Evolutionary conservation across 2,797 vertebrate species (phyloP), one percentile per base, ranked within the genome.

Genomic region (Zenarchopterus dispar): DNA sequence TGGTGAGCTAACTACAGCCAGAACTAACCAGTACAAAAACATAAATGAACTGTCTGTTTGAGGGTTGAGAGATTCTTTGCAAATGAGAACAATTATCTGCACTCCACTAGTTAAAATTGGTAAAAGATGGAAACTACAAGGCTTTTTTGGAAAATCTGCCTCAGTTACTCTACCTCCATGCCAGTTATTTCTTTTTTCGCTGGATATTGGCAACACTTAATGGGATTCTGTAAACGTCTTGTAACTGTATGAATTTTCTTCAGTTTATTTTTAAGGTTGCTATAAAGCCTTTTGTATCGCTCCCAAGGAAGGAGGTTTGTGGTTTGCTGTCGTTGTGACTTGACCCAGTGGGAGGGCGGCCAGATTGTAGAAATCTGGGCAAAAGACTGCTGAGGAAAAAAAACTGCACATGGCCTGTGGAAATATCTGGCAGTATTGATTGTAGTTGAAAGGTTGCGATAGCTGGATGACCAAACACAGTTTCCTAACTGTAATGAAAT

Each of bases 401-500:
- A 46, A 61, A 31, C 5, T 48, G 17, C 70, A 74, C 60, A 45
- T 18, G 28, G 62, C 17, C 58, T 89, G 72, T 85, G 56, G 84
- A 88, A 89, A 88, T 73, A 68, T 21, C 59, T 84, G 80, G 76
- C 83, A 75, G 57, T 17, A 23, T 41, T 15, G n/a, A 44, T 31
- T 51, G 56, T 36, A 44, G 33, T 53, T 53, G 26, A 55, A 62
- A 70, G 59, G 53, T 70, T 66, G 53, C 56, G 56, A 60, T 58
- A 56, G 41, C 53, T 60, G 48, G 15, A 77, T 78, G 74, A 70
- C 62, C 65, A 67, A 74, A 50, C 56, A 33, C 63, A 33, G 59
- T 88, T 90, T 86, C 82, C 49, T 77, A 72, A 91, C 66, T 56
- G 39, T 81, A 55, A 73, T 85, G 72, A 77, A 85, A 77, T 57